Percentiles rank a stretch among this genome's conserved stretches.
Conservation (phyloP, 2,888 invertebrate species). For the Drosophila histrio region DNA sequence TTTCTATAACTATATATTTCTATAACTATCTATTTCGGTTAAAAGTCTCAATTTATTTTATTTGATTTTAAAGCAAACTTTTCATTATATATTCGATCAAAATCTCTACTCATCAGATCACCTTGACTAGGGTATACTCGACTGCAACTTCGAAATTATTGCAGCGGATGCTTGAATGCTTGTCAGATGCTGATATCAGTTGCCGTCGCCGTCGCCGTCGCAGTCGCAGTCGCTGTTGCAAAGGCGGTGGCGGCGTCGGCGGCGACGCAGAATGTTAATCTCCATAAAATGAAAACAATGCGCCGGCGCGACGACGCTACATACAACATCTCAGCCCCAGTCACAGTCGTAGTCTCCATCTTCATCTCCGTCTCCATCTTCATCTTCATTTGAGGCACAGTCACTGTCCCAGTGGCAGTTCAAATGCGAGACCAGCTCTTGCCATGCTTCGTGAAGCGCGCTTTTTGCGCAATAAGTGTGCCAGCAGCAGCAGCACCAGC, state of each 20-base stretch:
- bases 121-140: background rate
- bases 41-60: no score
- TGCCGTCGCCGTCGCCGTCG: constrained; percentile 21
- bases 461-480: constrained; percentile 79
- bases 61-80: no score
- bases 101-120: background rate
- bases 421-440: constrained; percentile 45
- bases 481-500: constrained; percentile 46
- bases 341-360: background rate
- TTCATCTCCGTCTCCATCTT: background rate
- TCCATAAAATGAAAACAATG: constrained; percentile 80
- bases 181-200: constrained; percentile 70
- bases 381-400: background rate
- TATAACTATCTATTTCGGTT: no score
- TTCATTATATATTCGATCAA: background rate
- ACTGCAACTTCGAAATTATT: constrained; percentile 47
- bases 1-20: background rate
- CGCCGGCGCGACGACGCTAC: constrained; percentile 65
- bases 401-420: constrained; percentile 43
- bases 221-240: constrained; percentile 18
- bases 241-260: constrained; percentile 14
- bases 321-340: background rate
- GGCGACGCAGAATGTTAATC: constrained; percentile 74
- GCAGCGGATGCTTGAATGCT: constrained; percentile 72
- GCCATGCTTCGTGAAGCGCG: constrained; percentile 78